Conservation (phyloP, 2,113 vertebrate genomes). For the Erinaceus europaeus region DNA sequence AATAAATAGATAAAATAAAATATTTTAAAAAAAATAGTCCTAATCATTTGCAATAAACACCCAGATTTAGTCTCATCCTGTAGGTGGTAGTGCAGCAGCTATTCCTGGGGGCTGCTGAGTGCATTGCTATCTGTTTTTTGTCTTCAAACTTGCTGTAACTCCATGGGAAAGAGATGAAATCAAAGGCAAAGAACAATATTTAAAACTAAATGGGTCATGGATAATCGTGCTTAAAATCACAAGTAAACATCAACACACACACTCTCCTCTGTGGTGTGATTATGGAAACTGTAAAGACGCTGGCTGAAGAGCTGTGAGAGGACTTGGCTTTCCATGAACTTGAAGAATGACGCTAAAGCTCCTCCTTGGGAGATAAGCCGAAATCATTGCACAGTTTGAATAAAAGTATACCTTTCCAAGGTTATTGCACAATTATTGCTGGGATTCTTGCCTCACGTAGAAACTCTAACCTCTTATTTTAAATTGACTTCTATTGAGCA, state of each 20-base stretch:
- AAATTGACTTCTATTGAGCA: constrained; percentile 48
- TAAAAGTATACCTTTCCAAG: constrained; percentile 40
- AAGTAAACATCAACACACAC: background rate
- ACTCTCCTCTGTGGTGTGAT: background rate
- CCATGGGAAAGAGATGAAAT: background rate
- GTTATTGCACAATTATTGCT: constrained; percentile 32
- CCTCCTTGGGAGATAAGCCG: constrained; percentile 15
- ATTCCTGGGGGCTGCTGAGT: background rate
- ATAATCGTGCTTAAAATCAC: constrained; percentile 6
- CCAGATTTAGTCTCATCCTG: background rate
- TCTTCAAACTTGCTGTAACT: background rate
- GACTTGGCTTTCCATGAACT: constrained; percentile 26
- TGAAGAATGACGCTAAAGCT: background rate
- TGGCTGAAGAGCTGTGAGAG: background rate
- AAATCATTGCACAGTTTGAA: constrained; percentile 31
- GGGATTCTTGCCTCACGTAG: constrained; percentile 15
- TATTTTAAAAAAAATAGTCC: too few species aligned
- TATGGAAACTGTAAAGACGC: background rate
- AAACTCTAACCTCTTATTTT: constrained; percentile 51
- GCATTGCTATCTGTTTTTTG: constrained; percentile 8
- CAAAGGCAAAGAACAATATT: constrained; percentile 40
- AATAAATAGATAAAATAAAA: too few species aligned
- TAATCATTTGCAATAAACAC: background rate
- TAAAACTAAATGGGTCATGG: background rate
- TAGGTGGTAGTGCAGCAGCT: too few species aligned